Conservation (phyloP, 2,888 invertebrate genomes). For the Mactromeris polynyma region DNA sequence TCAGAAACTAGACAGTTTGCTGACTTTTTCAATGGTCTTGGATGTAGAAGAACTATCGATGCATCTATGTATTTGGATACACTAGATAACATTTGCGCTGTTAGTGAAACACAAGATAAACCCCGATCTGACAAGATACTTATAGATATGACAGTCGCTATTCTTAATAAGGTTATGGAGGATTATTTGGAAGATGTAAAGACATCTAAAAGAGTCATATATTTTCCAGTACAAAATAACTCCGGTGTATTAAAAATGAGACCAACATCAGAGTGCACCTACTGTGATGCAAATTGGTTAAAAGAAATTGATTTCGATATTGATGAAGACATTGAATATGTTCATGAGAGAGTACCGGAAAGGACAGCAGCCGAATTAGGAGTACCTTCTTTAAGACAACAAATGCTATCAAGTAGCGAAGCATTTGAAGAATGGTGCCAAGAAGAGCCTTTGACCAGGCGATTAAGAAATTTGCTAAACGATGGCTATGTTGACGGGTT, state of each 20-base stretch:
- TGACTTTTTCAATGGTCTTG: constrained; percentile 23
- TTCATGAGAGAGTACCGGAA: constrained; percentile 75
- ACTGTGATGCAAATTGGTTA: constrained; percentile 53
- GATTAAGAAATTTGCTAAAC: constrained; percentile 75
- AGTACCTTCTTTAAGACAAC: constrained; percentile 77
- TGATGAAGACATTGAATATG: constrained; percentile 70
- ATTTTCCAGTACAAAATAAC: constrained; percentile 32
- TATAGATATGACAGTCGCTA: not conserved
- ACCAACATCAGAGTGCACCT: constrained; percentile 40
- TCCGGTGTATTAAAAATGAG: constrained; percentile 13
- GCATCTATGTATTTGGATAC: not conserved
- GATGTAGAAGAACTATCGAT: not conserved
- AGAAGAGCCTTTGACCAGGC: constrained; percentile 78
- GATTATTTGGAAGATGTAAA: not conserved
- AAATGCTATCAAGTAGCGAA: constrained; percentile 73
- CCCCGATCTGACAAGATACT: not conserved
- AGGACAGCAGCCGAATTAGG: constrained; percentile 76
- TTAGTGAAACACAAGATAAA: not conserved
- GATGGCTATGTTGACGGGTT: constrained; percentile 84
- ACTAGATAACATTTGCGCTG: not conserved
- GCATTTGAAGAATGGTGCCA: constrained; percentile 79
- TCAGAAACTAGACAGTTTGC: not conserved
- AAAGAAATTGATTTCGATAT: constrained; percentile 29
- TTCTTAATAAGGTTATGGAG: constrained; percentile 18
- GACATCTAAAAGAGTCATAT: not conserved